Percentiles rank a stretch among this genome's conserved stretches.
These are phyloP conservation scores for Patella ulyssiponensis DNA, from an alignment of 2,888 invertebrate species.

Conservation along the genomic window DNA sequence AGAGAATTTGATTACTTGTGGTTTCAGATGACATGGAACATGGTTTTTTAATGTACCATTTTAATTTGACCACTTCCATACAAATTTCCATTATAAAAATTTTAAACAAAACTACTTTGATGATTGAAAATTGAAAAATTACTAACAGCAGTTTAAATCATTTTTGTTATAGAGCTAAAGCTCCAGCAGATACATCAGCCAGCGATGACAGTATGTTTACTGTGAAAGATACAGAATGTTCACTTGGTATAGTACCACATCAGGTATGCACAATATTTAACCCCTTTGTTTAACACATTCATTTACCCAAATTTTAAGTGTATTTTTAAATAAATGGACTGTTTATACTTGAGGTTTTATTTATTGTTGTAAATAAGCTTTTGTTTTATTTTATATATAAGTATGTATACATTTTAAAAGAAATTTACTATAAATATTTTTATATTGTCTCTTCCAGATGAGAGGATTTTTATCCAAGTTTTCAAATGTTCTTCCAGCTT, in stretches of 20 bases:
- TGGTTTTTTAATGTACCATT: no score
- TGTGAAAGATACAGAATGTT: conserved; percentile 70
- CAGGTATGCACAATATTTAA: conserved; percentile 56
- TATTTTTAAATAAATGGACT: no score
- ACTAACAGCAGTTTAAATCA: neutral
- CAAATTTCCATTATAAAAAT: no score
- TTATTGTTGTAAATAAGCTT: neutral
- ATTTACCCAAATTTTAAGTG: no score
- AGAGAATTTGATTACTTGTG: no score
- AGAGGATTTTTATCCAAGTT: conserved; percentile 90
- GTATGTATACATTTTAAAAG: no score
- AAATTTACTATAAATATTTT: neutral
- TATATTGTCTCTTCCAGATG: conserved; percentile 77
- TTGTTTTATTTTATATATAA: neutral
- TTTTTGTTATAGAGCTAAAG: conserved; percentile 74
- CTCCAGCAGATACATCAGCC: conserved; percentile 77
- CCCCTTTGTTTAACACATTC: no score
- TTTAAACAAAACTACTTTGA: neutral
- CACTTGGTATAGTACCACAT: conserved; percentile 89
- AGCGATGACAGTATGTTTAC: conserved; percentile 56
- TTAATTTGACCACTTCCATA: no score
- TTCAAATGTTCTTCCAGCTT: conserved; percentile 87
- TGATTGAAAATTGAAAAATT: neutral
- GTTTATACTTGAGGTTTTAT: neutral
- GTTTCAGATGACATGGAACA: no score